Evolutionary conservation across 2,113 vertebrate genomes (phyloP).

Genomic region (Grus americana): DNA sequence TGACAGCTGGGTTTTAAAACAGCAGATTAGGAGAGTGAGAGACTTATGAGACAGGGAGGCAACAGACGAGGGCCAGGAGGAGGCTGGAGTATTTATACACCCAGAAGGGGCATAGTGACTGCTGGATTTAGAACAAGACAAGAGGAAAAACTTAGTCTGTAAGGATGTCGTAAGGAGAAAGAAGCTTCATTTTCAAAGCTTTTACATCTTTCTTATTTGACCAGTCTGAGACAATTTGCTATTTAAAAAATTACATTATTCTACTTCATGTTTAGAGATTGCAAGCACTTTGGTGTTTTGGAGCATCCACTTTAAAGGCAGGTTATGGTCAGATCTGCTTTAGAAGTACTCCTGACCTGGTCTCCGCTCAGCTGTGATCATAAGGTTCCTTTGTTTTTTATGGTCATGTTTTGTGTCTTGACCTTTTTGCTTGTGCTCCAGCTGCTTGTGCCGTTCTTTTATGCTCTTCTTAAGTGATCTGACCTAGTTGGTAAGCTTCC

Average conservation of each 20-base stretch:
- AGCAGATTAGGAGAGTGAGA: not conserved
- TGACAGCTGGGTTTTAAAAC: not conserved
- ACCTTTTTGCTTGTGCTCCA: constrained; percentile 13
- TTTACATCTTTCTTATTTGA: not conserved
- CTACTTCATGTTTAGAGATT: not conserved
- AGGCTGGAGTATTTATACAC: not conserved
- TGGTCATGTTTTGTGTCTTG: not conserved
- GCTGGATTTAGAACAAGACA: not conserved
- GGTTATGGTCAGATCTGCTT: not conserved
- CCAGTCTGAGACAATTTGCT: not conserved
- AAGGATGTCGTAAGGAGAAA: not conserved
- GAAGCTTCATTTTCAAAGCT: not conserved
- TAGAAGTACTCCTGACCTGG: not conserved
- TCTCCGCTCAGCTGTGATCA: not conserved
- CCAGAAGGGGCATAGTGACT: not conserved
- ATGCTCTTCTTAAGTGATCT: not conserved
- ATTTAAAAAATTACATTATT: not conserved
- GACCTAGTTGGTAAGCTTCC: constrained; percentile 1
- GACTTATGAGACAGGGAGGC: not conserved
- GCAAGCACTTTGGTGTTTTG: not conserved
- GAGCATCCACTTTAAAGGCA: not conserved
- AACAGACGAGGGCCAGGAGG: not conserved
- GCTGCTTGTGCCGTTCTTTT: not conserved
- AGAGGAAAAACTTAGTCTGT: not conserved
- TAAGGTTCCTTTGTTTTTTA: constrained; percentile 16